phyloP scores from a whole-genome alignment of 92 coral and sea anemone genomes.

The Paragorgia papillata region DNA sequence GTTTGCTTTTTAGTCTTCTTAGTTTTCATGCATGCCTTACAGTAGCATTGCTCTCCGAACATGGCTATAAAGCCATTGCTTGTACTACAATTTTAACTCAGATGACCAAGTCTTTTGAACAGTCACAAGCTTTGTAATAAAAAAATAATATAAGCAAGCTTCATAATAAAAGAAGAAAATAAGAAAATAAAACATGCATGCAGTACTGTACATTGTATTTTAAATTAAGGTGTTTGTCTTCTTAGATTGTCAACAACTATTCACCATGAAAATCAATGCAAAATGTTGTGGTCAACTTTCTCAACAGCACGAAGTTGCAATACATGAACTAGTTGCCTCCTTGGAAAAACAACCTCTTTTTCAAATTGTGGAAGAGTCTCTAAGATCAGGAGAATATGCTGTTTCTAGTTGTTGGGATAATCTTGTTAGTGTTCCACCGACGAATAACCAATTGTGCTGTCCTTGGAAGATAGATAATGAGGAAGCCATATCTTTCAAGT shows the following conservation, averaged over 20 bases:
- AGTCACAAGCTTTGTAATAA: no score
- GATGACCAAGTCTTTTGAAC: no score
- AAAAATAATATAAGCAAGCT: no score
- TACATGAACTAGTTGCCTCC: conserved; percentile 7
- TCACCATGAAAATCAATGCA: neutral
- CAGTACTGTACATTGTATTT: neutral
- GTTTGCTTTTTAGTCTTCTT: no score
- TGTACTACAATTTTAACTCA: no score
- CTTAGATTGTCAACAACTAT: conserved; percentile 12
- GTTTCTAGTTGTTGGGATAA: neutral
- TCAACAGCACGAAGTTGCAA: conserved; percentile 12
- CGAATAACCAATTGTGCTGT: neutral
- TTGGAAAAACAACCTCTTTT: conserved; percentile 13
- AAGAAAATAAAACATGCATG: neutral
- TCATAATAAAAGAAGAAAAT: no score
- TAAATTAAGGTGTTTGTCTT: no score
- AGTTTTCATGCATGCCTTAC: no score
- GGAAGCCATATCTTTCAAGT: neutral
- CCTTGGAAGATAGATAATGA: neutral
- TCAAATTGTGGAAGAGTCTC: conserved; percentile 1
- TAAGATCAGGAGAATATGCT: neutral
- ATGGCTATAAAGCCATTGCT: no score
- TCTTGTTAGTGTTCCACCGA: neutral
- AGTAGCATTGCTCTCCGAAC: no score
- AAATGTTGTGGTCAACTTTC: conserved; percentile 30